These are phyloP conservation scores for Sceloporus tristichus DNA, from an alignment of 2,113 vertebrate species.

Conservation along the genomic window DNA sequence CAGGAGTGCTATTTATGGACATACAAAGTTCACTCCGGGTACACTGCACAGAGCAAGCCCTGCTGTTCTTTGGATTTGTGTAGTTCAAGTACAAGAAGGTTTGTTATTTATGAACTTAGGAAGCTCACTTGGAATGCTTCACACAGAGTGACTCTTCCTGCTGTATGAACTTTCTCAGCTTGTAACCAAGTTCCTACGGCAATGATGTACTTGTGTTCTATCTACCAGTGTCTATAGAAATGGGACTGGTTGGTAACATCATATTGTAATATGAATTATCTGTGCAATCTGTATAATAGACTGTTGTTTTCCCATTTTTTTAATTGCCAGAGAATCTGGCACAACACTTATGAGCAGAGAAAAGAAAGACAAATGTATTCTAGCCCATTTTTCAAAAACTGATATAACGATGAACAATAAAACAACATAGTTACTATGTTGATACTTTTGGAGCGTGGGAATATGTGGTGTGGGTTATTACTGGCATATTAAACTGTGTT, in stretches of 20 bases:
- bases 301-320: background rate
- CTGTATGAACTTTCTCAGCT: conserved; percentile 5
- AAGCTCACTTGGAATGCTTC: background rate
- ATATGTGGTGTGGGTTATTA: accelerated
- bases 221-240: background rate
- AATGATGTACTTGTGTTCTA: background rate
- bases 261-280: background rate
- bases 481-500: background rate
- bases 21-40: background rate
- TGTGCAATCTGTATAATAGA: background rate
- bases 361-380: background rate
- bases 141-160: background rate
- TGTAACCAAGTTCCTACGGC: background rate
- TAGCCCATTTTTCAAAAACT: background rate
- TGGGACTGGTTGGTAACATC: background rate
- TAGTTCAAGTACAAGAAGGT: background rate
- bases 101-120: background rate
- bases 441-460: background rate
- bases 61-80: conserved; percentile 7
- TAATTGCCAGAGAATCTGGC: background rate
- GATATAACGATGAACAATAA: background rate
- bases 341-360: background rate
- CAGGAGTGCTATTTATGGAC: background rate
- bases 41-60: background rate
- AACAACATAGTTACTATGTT: background rate